phyloP scores from a whole-genome alignment of 37 sponge, comb jelly and placozoan genomes.

The Eunapius fragilis region DNA sequence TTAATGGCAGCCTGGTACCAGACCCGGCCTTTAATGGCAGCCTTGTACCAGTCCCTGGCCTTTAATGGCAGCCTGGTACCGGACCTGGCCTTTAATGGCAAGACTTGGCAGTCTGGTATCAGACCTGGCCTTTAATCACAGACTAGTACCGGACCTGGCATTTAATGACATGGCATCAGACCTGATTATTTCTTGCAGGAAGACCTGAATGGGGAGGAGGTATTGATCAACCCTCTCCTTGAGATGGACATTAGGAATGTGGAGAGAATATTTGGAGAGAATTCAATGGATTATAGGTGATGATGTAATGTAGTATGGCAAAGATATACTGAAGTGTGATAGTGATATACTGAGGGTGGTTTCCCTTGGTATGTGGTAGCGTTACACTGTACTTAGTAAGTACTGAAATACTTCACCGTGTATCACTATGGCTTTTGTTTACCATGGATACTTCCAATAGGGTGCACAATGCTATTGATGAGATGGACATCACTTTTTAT shows the following conservation, averaged over 20 bases:
- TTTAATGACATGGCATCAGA: not conserved
- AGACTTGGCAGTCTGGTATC: too few species aligned
- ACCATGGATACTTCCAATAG: constrained; percentile 14
- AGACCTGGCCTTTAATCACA: too few species aligned
- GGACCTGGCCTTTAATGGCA: too few species aligned
- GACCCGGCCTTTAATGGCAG: too few species aligned
- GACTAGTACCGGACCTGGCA: not conserved
- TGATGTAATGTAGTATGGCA: not conserved
- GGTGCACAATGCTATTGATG: constrained; percentile 74
- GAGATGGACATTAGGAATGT: constrained; percentile 41
- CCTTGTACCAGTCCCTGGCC: too few species aligned
- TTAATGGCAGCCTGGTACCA: too few species aligned
- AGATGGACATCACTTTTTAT: constrained; percentile 68
- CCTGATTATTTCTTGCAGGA: not conserved
- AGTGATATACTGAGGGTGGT: not conserved
- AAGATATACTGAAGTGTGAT: not conserved
- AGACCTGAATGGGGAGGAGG: constrained; percentile 21
- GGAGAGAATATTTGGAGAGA: constrained; percentile 22
- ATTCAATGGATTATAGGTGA: constrained; percentile 49
- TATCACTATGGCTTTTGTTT: not conserved
- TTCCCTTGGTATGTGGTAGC: too few species aligned
- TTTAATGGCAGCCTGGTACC: too few species aligned
- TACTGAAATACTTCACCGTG: too few species aligned
- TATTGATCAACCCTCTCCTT: constrained; percentile 35
- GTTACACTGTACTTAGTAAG: too few species aligned